These are phyloP conservation scores for Xenopus borealis DNA, from an alignment of 2,113 vertebrate species.

Conservation along the genomic window DNA sequence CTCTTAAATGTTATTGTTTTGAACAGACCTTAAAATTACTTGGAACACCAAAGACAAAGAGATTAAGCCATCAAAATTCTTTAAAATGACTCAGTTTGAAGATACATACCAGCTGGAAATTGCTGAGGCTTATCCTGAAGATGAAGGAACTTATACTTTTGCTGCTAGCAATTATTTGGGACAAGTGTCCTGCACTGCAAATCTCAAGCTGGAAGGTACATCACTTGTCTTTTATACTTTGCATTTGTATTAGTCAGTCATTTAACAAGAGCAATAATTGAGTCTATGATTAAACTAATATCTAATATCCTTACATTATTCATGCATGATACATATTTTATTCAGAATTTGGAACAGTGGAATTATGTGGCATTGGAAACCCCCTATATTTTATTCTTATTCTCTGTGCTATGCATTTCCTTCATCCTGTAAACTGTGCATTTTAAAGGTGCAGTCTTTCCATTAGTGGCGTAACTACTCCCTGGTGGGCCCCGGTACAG, in stretches of 20 bases:
- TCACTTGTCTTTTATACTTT: conserved; percentile 24
- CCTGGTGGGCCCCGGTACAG: too few species aligned
- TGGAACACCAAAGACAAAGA: conserved; percentile 92
- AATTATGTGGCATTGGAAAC: conserved; percentile 23
- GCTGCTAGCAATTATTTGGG: conserved; percentile 82
- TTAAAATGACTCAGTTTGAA: conserved; percentile 93
- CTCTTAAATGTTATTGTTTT: background rate
- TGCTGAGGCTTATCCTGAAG: conserved; percentile 85
- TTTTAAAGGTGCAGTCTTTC: conserved; percentile 45
- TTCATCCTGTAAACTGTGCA: conserved; percentile 26
- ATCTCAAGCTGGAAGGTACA: conserved; percentile 82
- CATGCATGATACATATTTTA: conserved; percentile 36
- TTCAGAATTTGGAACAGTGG: conserved; percentile 6
- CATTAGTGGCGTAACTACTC: too few species aligned
- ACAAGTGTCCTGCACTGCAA: conserved; percentile 85
- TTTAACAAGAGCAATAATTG: conserved; percentile 47
- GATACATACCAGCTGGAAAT: conserved; percentile 93
- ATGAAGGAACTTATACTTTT: conserved; percentile 87
- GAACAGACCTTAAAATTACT: conserved; percentile 82
- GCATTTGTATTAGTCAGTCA: conserved; percentile 16
- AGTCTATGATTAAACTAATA: conserved; percentile 46
- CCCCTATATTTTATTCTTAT: conserved; percentile 5
- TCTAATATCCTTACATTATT: conserved; percentile 46
- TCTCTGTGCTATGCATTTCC: conserved; percentile 19
- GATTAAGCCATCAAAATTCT: conserved; percentile 90